Evolutionary conservation across 2,797 vertebrate genomes (phyloP).

Genomic region (Lepus oiostolus): DNA sequence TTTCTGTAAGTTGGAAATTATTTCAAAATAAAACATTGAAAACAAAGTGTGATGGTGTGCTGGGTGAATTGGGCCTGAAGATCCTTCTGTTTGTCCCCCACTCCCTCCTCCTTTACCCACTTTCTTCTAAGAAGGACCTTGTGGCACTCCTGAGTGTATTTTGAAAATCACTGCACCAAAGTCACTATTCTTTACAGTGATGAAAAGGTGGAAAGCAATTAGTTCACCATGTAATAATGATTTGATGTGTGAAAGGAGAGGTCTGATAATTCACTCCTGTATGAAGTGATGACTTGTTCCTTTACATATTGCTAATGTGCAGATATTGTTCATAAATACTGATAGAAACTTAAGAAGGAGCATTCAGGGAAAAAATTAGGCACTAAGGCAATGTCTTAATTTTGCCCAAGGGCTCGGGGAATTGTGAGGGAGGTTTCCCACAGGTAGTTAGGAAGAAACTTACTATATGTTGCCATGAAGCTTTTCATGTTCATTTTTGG

Average conservation of each 20-base stretch:
- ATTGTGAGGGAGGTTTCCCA: neutral
- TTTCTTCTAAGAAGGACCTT: slow-evolving; percentile 30
- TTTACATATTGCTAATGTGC: slow-evolving; percentile 54
- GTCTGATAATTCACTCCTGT: slow-evolving; percentile 25
- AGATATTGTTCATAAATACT: slow-evolving; percentile 47
- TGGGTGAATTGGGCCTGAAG: neutral
- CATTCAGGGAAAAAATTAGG: neutral
- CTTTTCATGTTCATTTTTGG: slow-evolving; percentile 48
- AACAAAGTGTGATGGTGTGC: neutral
- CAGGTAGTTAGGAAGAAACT: slow-evolving; percentile 35
- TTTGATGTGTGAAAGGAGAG: slow-evolving; percentile 6
- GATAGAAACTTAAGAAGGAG: neutral
- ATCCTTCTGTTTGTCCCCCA: neutral
- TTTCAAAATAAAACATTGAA: slow-evolving; percentile 44
- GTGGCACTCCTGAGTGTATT: neutral
- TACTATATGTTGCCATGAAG: neutral
- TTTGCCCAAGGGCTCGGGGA: neutral
- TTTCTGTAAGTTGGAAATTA: slow-evolving; percentile 37
- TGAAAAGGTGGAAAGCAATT: slow-evolving; percentile 23
- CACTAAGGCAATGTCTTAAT: neutral
- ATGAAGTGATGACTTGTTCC: neutral
- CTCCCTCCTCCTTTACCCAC: neutral
- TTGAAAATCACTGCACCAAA: slow-evolving; percentile 39
- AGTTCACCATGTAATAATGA: neutral
- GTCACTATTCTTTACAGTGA: slow-evolving; percentile 18